phyloP scores from a whole-genome alignment of 2,797 vertebrate species.

The Thripadectes ignobilis region DNA sequence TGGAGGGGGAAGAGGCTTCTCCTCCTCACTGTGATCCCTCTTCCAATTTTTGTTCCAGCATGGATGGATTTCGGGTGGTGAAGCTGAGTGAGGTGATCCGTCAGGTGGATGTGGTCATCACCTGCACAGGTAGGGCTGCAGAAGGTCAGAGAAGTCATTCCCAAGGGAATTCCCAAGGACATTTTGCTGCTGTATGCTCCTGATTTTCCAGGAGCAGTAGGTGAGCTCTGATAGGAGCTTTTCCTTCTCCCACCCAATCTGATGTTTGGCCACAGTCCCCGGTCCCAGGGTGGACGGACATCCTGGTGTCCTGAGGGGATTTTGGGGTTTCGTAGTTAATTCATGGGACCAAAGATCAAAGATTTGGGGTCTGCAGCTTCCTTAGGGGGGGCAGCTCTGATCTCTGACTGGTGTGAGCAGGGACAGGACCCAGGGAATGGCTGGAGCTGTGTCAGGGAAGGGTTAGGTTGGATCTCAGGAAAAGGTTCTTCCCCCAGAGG shows the following conservation, averaged over 20 bases:
- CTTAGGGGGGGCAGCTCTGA: not conserved
- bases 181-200: not conserved
- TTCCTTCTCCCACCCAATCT: not conserved
- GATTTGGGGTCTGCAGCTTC: not conserved
- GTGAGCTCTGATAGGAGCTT: not conserved
- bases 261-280: not conserved
- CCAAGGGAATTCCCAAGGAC: not conserved
- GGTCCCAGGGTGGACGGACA: not conserved
- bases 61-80: slow-evolving; percentile 97
- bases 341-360: not conserved
- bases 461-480: not conserved
- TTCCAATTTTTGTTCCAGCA: slow-evolving; percentile 79
- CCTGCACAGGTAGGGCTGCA: slow-evolving; percentile 89
- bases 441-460: not conserved
- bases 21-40: not conserved
- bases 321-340: not conserved
- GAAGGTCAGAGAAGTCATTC: not conserved
- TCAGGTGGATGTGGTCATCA: slow-evolving; percentile 97
- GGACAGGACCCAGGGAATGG: not conserved
- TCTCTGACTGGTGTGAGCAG: not conserved
- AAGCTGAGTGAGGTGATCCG: slow-evolving; percentile 98
- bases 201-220: not conserved
- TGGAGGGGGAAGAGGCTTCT: not conserved
- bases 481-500: not conserved
- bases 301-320: not conserved